These are phyloP conservation scores for Morpho achilles DNA, from an alignment of 2,888 invertebrate genomes.

Conservation along the genomic window DNA sequence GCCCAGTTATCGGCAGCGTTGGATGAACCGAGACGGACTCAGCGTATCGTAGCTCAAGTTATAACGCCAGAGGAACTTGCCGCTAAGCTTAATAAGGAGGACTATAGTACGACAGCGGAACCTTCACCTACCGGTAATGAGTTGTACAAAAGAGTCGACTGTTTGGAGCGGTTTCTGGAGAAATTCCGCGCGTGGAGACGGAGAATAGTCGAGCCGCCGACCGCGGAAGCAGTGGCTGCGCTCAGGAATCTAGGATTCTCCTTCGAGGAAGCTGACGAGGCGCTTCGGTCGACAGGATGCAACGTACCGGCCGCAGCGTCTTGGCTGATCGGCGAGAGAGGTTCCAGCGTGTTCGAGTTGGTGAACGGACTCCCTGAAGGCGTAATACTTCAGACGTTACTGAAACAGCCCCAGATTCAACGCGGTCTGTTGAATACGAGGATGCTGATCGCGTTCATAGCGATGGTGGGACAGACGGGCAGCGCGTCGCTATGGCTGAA, in stretches of 20 bases:
- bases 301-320: constrained; percentile 70
- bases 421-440: constrained; percentile 64
- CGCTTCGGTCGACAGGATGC: constrained; percentile 56
- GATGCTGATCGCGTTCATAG: constrained; percentile 69
- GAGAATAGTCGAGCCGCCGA: constrained; percentile 55
- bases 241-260: constrained; percentile 60
- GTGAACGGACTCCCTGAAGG: constrained; percentile 65
- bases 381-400: constrained; percentile 52
- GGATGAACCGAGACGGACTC: constrained; percentile 49
- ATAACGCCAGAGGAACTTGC: constrained; percentile 67
- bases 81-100: constrained; percentile 40
- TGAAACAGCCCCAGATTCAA: constrained; percentile 69
- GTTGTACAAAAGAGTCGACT: constrained; percentile 52
- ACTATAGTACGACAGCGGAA: constrained; percentile 17
- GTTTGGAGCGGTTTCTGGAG: constrained; percentile 57
- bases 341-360: constrained; percentile 65
- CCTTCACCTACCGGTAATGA: constrained; percentile 33
- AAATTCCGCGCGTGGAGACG: constrained; percentile 62
- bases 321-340: constrained; percentile 64
- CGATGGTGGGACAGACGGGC: constrained; percentile 67
- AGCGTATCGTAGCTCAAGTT: constrained; percentile 50
- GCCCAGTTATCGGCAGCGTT: constrained; percentile 59
- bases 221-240: constrained; percentile 46
- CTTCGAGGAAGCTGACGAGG: constrained; percentile 52
- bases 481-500: constrained; percentile 67